Evolutionary conservation across 2,113 vertebrate species (phyloP), one percentile per base, ranked within the genome.

Genomic region (Tenebrosternarchus preto): DNA sequence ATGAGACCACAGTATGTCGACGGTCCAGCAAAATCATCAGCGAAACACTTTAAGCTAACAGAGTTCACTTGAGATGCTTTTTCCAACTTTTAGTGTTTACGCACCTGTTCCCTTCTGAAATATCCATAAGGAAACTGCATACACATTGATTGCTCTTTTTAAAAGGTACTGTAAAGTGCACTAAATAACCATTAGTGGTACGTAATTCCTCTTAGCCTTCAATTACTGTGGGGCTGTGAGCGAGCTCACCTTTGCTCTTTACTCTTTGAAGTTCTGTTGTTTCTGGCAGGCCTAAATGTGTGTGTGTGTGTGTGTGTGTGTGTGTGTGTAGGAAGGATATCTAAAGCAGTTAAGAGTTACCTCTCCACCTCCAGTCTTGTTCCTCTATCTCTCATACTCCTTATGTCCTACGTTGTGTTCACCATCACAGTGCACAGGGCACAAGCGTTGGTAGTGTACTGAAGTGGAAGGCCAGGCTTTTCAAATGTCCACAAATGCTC

Each of bases 131-230:
- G 46, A 74, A 80, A 80, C 74, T 74, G 66, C 78, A 80, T 80
- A 80, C 61, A 29, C 19, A 80, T 80, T 63, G 78, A 80, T 80
- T 74, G 60, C 17, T 20, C 57, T 66, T 80, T 73, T 80, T 80
- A 66, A 80, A 80, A 80, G 56, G 60, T 33, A 55, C 43, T 20
- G 61, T 36, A 56, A 74, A 74, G 78, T 80, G 78, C 78, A 72
- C 61, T 80, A 81, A 82, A 85, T 78, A 76, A 81, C 87, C 86
- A 80, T 77, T 66, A 84, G 80, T 27, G 76, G 50, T 39, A 5
- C 71, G 73, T 66, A 46, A 69, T 74, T 67, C 61, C 78, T 74
- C 71, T 74, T 50, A 57, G 33, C 78, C 61, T 27, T 74, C 71
- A 80, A 80, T 80, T 80, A 73, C n/a, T 11, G 5, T 46, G 20